Conservation (phyloP, 2,888 invertebrate genomes). For the Theretra japonica region DNA sequence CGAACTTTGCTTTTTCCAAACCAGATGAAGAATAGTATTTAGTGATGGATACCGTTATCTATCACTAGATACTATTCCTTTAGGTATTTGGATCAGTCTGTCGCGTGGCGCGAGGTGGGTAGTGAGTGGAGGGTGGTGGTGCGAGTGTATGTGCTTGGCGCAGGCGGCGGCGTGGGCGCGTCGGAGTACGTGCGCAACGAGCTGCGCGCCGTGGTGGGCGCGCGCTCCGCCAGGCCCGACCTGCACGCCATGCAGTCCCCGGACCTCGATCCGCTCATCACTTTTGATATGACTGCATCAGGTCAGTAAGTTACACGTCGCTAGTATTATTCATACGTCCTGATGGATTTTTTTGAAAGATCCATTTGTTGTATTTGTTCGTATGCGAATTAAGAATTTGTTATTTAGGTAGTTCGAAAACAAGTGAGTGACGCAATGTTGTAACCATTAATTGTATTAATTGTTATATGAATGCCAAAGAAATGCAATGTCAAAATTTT, state of each 20-base stretch:
- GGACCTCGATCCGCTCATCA: constrained; percentile 89
- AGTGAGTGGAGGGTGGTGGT: neutral
- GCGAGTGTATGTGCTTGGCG: constrained; percentile 48
- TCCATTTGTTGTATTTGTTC: too few species aligned
- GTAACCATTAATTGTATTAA: too few species aligned
- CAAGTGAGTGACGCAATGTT: too few species aligned
- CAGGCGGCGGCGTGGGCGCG: constrained; percentile 78
- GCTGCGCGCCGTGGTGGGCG: constrained; percentile 94
- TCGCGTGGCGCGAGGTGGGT: neutral
- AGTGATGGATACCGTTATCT: neutral
- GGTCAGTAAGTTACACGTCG: constrained; percentile 56
- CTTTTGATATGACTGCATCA: constrained; percentile 88
- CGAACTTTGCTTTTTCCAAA: constrained; percentile 1
- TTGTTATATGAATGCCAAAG: too few species aligned
- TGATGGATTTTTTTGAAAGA: too few species aligned
- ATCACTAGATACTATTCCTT: too few species aligned
- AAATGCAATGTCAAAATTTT: too few species aligned
- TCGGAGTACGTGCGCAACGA: constrained; percentile 97
- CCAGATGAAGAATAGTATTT: constrained; percentile 10
- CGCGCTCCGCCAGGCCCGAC: constrained; percentile 87
- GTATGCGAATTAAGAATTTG: neutral
- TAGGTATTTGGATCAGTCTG: constrained; percentile 22
- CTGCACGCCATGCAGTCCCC: constrained; percentile 82
- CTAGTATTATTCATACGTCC: neutral
- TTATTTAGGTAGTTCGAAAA: too few species aligned